Evolutionary conservation across 2,797 vertebrate genomes (phyloP).

Genomic region (Sternotherus odoratus): DNA sequence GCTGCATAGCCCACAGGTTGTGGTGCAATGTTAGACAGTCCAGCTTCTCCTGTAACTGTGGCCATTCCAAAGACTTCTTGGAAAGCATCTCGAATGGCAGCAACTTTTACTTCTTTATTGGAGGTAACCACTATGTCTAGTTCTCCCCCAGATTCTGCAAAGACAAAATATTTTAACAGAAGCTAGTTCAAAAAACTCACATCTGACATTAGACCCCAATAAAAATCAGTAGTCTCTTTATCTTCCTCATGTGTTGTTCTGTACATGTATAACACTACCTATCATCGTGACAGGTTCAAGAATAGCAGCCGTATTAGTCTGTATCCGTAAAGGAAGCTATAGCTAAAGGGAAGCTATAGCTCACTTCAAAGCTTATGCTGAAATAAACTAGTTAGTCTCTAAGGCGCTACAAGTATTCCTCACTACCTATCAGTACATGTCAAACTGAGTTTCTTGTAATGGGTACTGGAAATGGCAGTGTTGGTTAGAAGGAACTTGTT

Average conservation of each 20-base stretch:
- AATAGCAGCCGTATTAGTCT: no score
- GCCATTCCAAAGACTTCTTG: conserved; percentile 97
- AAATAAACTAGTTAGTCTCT: no score
- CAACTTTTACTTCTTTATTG: conserved; percentile 91
- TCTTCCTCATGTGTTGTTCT: background rate
- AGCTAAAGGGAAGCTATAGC: no score
- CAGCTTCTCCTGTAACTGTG: conserved; percentile 91
- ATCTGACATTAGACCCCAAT: background rate
- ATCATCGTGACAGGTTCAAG: no score
- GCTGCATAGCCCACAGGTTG: conserved; percentile 97
- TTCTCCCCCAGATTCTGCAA: conserved; percentile 93
- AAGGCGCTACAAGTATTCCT: no score
- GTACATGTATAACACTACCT: background rate
- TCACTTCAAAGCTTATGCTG: no score
- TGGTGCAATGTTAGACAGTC: conserved; percentile 95
- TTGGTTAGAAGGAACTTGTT: background rate
- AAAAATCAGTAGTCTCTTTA: background rate
- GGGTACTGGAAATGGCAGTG: background rate
- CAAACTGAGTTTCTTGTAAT: background rate
- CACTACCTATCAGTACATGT: background rate
- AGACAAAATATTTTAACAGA: background rate
- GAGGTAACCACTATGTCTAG: conserved; percentile 95
- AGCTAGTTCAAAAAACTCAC: background rate
- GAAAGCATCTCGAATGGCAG: conserved; percentile 93
- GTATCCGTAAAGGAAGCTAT: no score